Percentiles rank a stretch among this genome's conserved stretches.
These are phyloP conservation scores for Trinectes maculatus DNA, from an alignment of 2,113 vertebrate genomes.

Conservation along the genomic window DNA sequence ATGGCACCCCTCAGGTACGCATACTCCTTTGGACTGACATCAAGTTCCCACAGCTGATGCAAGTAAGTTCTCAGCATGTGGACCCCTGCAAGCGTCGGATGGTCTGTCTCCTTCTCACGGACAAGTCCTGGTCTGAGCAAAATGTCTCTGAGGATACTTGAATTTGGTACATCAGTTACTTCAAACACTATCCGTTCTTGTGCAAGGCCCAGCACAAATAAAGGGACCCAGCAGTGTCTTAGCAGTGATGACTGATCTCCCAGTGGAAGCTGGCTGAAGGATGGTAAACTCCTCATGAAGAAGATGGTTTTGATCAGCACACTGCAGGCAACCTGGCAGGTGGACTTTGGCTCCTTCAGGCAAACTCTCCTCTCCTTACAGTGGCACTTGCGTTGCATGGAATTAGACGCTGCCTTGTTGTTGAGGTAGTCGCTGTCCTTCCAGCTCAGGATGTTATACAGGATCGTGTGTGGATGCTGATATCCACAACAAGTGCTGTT, in stretches of 20 bases:
- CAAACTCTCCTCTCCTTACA: slow-evolving; percentile 80
- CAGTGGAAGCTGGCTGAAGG: slow-evolving; percentile 79
- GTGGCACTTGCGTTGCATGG: slow-evolving; percentile 68
- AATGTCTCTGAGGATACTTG: slow-evolving; percentile 87
- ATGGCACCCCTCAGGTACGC: slow-evolving; percentile 85
- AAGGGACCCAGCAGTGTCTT: slow-evolving; percentile 81
- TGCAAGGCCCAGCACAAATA: slow-evolving; percentile 87
- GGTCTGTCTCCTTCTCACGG: neutral
- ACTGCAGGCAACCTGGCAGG: slow-evolving; percentile 78
- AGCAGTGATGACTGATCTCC: slow-evolving; percentile 81
- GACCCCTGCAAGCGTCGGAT: slow-evolving; percentile 77
- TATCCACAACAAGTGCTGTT: slow-evolving; percentile 66
- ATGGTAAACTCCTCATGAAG: slow-evolving; percentile 85
- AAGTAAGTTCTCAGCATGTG: slow-evolving; percentile 82
- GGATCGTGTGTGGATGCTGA: slow-evolving; percentile 76
- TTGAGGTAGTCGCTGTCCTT: neutral
- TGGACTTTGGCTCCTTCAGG: slow-evolving; percentile 75
- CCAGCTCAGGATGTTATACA: slow-evolving; percentile 84
- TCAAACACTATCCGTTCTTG: slow-evolving; percentile 86
- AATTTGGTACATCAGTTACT: slow-evolving; percentile 79
- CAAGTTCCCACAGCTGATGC: slow-evolving; percentile 82
- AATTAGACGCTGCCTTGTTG: neutral
- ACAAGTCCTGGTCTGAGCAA: slow-evolving; percentile 72
- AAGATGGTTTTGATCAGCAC: slow-evolving; percentile 84
- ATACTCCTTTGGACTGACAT: slow-evolving; percentile 85